These are phyloP conservation scores for Chrysina gloriosa DNA, from an alignment of 2,888 invertebrate genomes.

Conservation along the genomic window DNA sequence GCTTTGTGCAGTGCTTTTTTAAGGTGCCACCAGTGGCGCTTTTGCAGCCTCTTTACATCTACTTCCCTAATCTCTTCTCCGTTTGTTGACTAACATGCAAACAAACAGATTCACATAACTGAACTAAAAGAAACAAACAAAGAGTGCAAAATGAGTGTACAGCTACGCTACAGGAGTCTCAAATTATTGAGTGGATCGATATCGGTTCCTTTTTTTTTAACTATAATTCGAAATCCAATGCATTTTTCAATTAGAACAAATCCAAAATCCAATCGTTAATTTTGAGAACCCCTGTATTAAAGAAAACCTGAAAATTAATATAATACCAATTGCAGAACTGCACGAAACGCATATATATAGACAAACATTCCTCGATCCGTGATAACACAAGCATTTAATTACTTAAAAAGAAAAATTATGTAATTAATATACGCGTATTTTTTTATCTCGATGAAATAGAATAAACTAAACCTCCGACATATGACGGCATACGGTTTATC, in stretches of 20 bases:
- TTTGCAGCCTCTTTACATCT: slow-evolving; percentile 50
- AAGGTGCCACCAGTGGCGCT: slow-evolving; percentile 55
- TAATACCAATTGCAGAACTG: not conserved
- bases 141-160: slow-evolving; percentile 22
- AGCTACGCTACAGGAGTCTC: not conserved
- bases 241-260: not conserved
- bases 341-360: not conserved
- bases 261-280: not conserved
- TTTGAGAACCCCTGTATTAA: not conserved
- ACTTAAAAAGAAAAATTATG: slow-evolving; percentile 4
- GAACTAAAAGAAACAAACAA: slow-evolving; percentile 45
- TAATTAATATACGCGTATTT: slow-evolving; percentile 14
- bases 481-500: slow-evolving; percentile 16
- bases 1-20: slow-evolving; percentile 48
- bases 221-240: not conserved
- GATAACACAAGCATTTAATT: not conserved
- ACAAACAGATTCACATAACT: slow-evolving; percentile 46
- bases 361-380: not conserved
- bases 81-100: slow-evolving; percentile 56
- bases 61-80: slow-evolving; percentile 48
- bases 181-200: not conserved
- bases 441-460: slow-evolving; percentile 1
- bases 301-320: not conserved
- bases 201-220: not conserved
- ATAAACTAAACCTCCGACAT: not conserved